Base-by-base conservation (phyloP, 2,888 invertebrate genomes). In the Myopa testacea region DNA sequence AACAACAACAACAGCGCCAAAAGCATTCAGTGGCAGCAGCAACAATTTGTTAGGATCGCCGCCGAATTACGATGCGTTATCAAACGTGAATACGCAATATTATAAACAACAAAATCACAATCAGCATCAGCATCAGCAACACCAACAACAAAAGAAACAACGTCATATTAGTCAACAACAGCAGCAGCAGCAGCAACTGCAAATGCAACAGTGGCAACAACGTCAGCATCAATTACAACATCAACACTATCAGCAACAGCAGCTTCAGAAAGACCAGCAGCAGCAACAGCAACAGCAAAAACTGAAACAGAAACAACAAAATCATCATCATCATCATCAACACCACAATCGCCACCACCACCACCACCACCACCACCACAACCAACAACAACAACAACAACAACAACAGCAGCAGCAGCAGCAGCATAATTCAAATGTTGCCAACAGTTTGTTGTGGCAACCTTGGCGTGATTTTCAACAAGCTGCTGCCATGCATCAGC, bases 391-490 rank as follows among this genome's bases (percentile, higher is more conserved):
- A 1, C 83, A 80, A 34, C 80, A 79, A 60, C 83, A 81, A 60
- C 67, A 71, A 19, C 81, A 81, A 63, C 80, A 80, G 12, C 76
- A 80, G 4, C 78, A 79, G 40, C 82, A 82, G 26, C 84, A 82
- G 67, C 80, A 83, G 40, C 84, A 84, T 75, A 83, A 85, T 73
- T 83, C 86, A 34, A 87, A 87, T 82, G 86, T 87, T 83, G 86
- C 87, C 65, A 87, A 87, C 80, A 87, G 87, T 80, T 83, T 88
- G 78, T 81, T 88, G 10, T 88, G 88, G 88, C 88, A 89, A 75
- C 88, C 88, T 60, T 88, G 88, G 88, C 86, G 87, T 63, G 88
- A 88, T 83, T 84, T 89, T 63, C 86, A 87, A 79, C 87, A 87
- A 77, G 86, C 87, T 16, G 88, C 87, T 62, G 87, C 87, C 65